Evolutionary conservation across 2,113 vertebrate genomes (phyloP).

Genomic region (Cyanocitta stelleri): DNA sequence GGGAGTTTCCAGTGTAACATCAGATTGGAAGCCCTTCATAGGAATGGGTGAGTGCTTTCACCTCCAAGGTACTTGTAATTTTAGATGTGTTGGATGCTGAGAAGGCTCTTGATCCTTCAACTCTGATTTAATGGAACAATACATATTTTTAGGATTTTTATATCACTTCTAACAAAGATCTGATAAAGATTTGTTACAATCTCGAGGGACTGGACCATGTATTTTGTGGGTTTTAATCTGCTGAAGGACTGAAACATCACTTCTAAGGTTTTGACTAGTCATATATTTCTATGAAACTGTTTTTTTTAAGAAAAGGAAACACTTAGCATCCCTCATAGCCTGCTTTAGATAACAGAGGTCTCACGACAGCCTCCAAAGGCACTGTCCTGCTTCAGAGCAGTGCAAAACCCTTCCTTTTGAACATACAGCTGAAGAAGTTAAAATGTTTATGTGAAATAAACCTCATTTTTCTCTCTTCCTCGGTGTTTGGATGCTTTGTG

Average conservation of each 20-base stretch:
- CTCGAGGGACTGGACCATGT: not conserved
- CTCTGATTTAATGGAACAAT: not conserved
- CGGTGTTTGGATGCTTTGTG: not conserved
- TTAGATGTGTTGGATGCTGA: not conserved
- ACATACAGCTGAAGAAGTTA: not conserved
- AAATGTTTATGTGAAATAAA: not conserved
- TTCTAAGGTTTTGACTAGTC: not conserved
- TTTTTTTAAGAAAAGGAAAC: not conserved
- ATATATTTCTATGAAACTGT: not conserved
- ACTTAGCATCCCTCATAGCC: not conserved
- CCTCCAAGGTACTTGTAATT: not conserved
- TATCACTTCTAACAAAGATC: not conserved
- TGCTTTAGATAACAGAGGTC: not conserved
- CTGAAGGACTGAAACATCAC: not conserved
- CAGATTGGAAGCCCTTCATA: not conserved
- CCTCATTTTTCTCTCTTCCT: not conserved
- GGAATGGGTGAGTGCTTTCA: not conserved
- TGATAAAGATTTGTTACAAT: not conserved
- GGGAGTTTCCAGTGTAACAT: not conserved
- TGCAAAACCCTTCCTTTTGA: not conserved
- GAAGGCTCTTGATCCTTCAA: not conserved
- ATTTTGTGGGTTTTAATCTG: not conserved
- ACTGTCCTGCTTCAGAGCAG: not conserved
- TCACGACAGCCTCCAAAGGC: not conserved
- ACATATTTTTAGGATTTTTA: not conserved